A percentile compares a stretch with the other conserved stretches of the same genome.
These are phyloP conservation scores for Drosophila mulleri DNA, from an alignment of 2,888 invertebrate species.

Conservation along the genomic window DNA sequence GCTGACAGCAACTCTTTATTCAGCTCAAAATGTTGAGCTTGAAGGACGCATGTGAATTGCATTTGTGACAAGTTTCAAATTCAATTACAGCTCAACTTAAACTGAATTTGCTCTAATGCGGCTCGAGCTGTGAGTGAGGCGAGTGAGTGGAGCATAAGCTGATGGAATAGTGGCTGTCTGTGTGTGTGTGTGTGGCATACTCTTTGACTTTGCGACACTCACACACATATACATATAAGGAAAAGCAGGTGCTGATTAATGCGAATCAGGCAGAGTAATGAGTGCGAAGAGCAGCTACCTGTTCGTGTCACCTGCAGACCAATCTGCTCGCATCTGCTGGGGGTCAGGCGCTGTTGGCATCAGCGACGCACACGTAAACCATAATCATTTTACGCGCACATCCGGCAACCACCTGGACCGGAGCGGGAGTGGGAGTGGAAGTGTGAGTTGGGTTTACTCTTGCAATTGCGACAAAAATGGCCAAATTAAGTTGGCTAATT, in stretches of 20 bases:
- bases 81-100: slow-evolving; percentile 34
- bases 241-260: slow-evolving; percentile 36
- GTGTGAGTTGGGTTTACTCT: slow-evolving; percentile 1
- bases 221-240: slow-evolving; percentile 14
- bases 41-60: slow-evolving; percentile 31
- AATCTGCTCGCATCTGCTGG: background rate
- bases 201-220: background rate
- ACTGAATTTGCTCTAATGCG: slow-evolving; percentile 40
- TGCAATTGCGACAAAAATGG: slow-evolving; percentile 49
- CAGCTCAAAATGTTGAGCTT: slow-evolving; percentile 5
- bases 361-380: slow-evolving; percentile 31
- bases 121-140: background rate
- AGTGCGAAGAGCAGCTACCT: slow-evolving; percentile 1
- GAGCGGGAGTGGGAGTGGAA: background rate
- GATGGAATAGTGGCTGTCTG: background rate
- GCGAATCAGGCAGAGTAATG: slow-evolving; percentile 19
- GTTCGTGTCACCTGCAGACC: slow-evolving; percentile 3
- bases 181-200: background rate
- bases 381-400: slow-evolving; percentile 65
- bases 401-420: slow-evolving; percentile 17
- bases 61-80: slow-evolving; percentile 40
- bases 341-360: slow-evolving; percentile 1
- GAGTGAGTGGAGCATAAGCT: background rate
- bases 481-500: slow-evolving; percentile 64
- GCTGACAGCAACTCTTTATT: background rate